Evolutionary conservation across 1,140 invertebrate genomes (phyloP), one percentile per base, ranked within the genome.

Genomic region (Trachymyrmex cornetzi): DNA sequence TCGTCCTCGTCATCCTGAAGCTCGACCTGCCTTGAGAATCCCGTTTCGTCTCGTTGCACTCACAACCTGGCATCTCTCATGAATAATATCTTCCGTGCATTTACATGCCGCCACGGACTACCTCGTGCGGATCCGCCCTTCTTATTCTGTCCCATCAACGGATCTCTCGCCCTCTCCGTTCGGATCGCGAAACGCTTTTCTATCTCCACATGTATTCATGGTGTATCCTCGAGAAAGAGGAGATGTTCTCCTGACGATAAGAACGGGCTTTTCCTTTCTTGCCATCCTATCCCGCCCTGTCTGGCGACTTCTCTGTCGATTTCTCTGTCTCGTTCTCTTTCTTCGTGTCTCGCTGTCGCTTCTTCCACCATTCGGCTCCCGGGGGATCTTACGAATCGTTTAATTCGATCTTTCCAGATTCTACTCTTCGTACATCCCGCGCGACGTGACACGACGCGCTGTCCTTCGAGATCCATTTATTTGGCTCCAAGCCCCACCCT

Each of bases 61-160:
- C 81, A 19, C 55, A 81, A 72, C 77, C 81, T 90, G 89, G 89
- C 89, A 90, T 88, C 90, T 92, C 89, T 91, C 90, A 91, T 93
- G 92, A 93, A 93, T 93, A 93, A 93, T 93, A 91, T 93, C 92
- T 87, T 87, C 79, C 88, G 82, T 87, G 69, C 88, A 90, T 90
- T 90, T 90, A 89, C 86, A 90, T 90, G 89, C 84, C 53, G 79
- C 55, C 16, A 48, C 50, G 30, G 55, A 30, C 66, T 27, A 53
- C 30, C 34, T 67, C 74, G 59, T 55, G 63, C 55, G 34, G 24
- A 55, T 82, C 75, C 59, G 24, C 34, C 9, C 11, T 77, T 9
- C 16, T 22, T 6, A 3, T 14, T n/a, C 57, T 48, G 11, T 34
- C 30, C 64, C 55, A 66, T 75, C 48, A 22, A 48, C 44, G 11